A percentile compares a stretch with the other conserved stretches of the same genome.
Conservation (phyloP, 2,797 vertebrate species). For the Sebastes ruberrimus region DNA sequence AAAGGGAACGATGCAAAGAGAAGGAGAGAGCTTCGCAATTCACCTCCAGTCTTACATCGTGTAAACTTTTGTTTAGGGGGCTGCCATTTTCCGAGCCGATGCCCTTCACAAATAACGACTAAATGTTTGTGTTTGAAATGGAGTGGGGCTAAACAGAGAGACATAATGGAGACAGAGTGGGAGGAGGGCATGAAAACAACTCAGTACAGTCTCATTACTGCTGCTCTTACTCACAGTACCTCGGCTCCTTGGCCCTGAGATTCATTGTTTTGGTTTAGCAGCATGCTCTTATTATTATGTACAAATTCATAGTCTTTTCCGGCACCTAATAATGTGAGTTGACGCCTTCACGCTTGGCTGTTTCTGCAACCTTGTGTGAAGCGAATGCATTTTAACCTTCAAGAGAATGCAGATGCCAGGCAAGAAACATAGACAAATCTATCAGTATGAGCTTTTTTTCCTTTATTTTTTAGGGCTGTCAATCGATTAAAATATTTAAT, state of each 20-base stretch:
- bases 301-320: background rate
- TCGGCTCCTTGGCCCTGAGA: background rate
- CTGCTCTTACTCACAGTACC: slow-evolving; percentile 9
- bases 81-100: slow-evolving; percentile 19
- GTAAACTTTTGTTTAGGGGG: slow-evolving; percentile 5
- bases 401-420: background rate
- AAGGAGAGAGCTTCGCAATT: background rate
- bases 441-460: background rate
- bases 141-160: slow-evolving; percentile 35
- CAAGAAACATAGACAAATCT: background rate
- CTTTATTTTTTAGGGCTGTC: no score
- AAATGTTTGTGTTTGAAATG: slow-evolving; percentile 43
- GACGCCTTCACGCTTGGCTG: background rate
- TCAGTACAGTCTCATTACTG: slow-evolving; percentile 14
- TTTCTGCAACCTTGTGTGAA: background rate
- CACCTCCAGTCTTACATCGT: slow-evolving; percentile 19
- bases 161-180: slow-evolving; percentile 19
- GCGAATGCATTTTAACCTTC: no score
- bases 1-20: slow-evolving; percentile 1
- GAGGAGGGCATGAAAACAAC: slow-evolving; percentile 9
- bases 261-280: background rate
- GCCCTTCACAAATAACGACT: slow-evolving; percentile 34
- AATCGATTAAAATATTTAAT: no score
- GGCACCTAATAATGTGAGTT: background rate
- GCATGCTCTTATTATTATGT: background rate